Conservation (phyloP, 2,888 invertebrate genomes). For the Ornithoptera alexandrae region DNA sequence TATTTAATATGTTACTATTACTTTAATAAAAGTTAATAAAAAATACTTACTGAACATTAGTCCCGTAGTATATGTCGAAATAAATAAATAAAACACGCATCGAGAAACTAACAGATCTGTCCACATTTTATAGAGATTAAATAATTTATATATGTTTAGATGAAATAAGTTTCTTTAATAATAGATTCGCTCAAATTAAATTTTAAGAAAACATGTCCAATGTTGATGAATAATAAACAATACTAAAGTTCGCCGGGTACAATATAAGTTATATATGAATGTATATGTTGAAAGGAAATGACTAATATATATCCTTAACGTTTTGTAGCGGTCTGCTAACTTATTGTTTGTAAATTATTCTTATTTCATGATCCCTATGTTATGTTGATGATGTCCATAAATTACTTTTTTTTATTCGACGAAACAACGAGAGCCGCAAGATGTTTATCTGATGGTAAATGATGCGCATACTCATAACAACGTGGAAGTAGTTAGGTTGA, state of each 20-base stretch:
- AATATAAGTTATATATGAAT: not conserved
- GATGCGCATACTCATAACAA: too few relatives aligned
- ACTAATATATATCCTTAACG: not conserved
- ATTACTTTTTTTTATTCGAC: too few relatives aligned
- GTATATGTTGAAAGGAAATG: not conserved
- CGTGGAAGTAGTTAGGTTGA: too few relatives aligned
- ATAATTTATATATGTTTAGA: not conserved
- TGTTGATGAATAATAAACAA: not conserved
- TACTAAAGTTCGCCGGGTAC: not conserved
- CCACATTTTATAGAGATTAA: not conserved
- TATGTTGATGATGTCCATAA: too few relatives aligned
- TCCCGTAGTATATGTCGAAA: not conserved
- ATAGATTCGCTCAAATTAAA: not conserved
- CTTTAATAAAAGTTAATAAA: not conserved
- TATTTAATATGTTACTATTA: not conserved
- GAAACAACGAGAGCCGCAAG: too few relatives aligned
- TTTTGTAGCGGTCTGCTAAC: not conserved
- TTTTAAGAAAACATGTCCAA: not conserved
- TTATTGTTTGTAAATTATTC: not conserved
- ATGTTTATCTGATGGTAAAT: too few relatives aligned
- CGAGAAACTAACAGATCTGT: not conserved
- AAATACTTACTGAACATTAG: not conserved
- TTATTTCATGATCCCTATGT: not conserved
- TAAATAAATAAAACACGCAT: not conserved
- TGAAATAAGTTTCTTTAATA: not conserved